Percentiles rank a stretch among this genome's conserved stretches.
Conservation (phyloP, 2,797 vertebrate genomes). For the Benthosema pterotum region DNA sequence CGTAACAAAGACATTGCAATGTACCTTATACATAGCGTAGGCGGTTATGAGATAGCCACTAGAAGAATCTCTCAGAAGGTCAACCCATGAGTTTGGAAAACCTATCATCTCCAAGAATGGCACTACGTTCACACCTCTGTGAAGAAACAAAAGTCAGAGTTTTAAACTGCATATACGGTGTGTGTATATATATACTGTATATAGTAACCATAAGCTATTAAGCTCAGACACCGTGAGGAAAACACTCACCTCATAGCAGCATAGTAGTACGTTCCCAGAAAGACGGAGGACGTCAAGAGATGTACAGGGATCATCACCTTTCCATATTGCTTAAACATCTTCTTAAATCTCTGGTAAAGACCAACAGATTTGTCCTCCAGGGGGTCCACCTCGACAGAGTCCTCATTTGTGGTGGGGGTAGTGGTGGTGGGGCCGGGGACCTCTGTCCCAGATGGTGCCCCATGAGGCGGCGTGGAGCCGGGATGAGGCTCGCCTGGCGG, state of each 20-base stretch:
- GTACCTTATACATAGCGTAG: constrained; percentile 97
- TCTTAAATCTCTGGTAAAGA: constrained; percentile 93
- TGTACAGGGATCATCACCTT: constrained; percentile 97
- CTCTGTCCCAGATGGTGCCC: not conserved
- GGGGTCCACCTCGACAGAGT: constrained; percentile 84
- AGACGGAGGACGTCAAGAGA: constrained; percentile 89
- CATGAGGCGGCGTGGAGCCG: constrained; percentile 9
- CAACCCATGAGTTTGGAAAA: constrained; percentile 87
- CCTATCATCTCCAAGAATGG: constrained; percentile 92
- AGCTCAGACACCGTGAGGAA: not conserved
- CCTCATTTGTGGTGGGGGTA: constrained; percentile 2
- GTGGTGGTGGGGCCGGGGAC: not conserved
- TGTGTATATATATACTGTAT: no score
- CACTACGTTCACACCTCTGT: constrained; percentile 93
- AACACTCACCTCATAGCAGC: constrained; percentile 94
- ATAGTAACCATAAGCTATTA: not conserved
- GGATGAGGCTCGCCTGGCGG: constrained; percentile 35
- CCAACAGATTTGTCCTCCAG: constrained; percentile 92
- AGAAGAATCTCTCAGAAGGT: constrained; percentile 90
- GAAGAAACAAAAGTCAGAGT: constrained; percentile 4
- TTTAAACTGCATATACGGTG: constrained; percentile 2
- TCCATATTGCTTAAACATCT: constrained; percentile 94
- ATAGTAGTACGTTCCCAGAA: constrained; percentile 97
- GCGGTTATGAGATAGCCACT: constrained; percentile 94
- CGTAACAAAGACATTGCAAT: constrained; percentile 14